Evolutionary conservation across 2,888 invertebrate genomes (phyloP), one percentile per base, ranked within the genome.

Genomic region (Coremacera marginata): DNA sequence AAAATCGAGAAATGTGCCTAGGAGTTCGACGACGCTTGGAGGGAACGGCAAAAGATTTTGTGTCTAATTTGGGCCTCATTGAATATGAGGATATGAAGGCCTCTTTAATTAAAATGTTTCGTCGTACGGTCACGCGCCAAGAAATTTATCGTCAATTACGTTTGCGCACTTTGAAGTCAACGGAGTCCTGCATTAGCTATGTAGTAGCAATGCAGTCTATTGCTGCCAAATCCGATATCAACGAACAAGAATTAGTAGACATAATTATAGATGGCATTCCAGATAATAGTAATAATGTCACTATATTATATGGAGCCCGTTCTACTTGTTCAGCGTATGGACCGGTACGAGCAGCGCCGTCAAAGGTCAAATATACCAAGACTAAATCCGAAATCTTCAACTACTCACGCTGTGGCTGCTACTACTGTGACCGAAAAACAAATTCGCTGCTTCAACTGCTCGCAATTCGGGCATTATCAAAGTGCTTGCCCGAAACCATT

Each of bases 111-210:
- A 70, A 31, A 5, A 5, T 73, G 3, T 78, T 75, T n/a, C 22
- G 22, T 5, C 67, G 75, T 0, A 76, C 55, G 0, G 49, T 75
- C 5, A 25, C 76, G 5, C 62, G 76, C 0, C 76, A 78, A n/a
- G 78, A 78, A 34, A 19, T 72, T 2, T 78, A 76, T 25, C 68
- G 73, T 3, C 76, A 78, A 34, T 52, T 78, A 2, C 60, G 68
- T 1, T 8, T 31, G 5, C 49, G 75, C 1, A 75, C 34, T 1
- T 52, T 75, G 7, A 60, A 37, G 22, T 9, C 60, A 2, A 62
- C 67, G 7, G 75, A 78, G 22, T 67, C 75, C 0, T 78, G 78
- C 27, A n/a, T 78, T 0, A 78, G 75, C 44, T 78, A 77, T 19
- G 11, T 70, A 14, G 65, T 77, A 1, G 22, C 74, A 2, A 77